Base-by-base conservation (phyloP, 92 coral and sea anemone genomes). In the Phymanthus crucifer region DNA sequence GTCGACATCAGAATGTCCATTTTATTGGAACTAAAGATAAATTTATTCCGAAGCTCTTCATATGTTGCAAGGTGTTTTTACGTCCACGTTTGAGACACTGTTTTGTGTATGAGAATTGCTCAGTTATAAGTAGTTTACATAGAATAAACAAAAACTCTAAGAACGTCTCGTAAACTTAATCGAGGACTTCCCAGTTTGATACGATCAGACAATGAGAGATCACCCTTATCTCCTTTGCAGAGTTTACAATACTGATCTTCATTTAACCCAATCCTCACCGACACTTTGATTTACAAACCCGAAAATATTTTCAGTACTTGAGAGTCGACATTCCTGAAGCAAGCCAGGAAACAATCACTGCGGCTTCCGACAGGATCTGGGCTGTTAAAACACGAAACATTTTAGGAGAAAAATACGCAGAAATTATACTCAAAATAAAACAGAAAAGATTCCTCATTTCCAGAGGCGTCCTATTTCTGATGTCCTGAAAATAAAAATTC, bases 181-280 rank as follows among this genome's bases (percentile, higher is more conserved):
- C 3, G 64, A 54, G 64, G 64, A 54, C 26, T 54, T 54, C 6
- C 16, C 68, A 12, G 13, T 12, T 26, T 61, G 33, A 61, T 61
- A 61, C 68, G 16, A 61, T 24, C 33, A 61, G 26, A 61, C 32
- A 61, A 61, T 24, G 68, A 61, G 68, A 61, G 26, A 61, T 61
- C 32, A 24, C 29, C 13, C 68, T 61, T 61, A 61, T 61, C 68
- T 3, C n/a, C 29, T 29, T 24, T 34, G 3, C 35, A 1, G 16
- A 61, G 34, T 29, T 61, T 54, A 54, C 36, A 12, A 33, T 43
- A 43, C 13, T 61, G 29, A 61, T 61, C 68, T 61, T 61, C 18
- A 24, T 61, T 54, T 34, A 27, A 27, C 16, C 36, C 68, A 61
- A 61, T 24, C 68, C 68, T 27, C 18, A 1, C 16, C 68, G 35